Evolutionary conservation across 1,140 invertebrate genomes (phyloP).

Genomic region (Drosophila pachea): DNA sequence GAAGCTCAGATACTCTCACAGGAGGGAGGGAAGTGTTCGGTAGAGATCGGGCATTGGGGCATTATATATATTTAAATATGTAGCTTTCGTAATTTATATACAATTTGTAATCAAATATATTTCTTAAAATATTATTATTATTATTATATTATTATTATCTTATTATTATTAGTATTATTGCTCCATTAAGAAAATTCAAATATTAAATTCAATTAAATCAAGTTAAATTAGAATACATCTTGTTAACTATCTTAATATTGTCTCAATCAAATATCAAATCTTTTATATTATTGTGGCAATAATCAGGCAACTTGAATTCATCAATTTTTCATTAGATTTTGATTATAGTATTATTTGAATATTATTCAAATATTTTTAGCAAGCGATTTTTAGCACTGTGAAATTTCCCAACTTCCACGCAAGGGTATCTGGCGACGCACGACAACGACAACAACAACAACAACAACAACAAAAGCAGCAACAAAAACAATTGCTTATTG

Average conservation of each 20-base stretch:
- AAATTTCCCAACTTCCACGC: background rate
- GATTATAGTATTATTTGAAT: too few relatives aligned
- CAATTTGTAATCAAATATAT: too few relatives aligned
- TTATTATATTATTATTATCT: background rate
- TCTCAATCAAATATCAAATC: background rate
- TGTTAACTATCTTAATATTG: background rate
- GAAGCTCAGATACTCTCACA: constrained; percentile 1
- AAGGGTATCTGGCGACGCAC: constrained; percentile 15
- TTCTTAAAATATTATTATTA: background rate
- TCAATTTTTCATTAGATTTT: too few relatives aligned
- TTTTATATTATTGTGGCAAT: background rate
- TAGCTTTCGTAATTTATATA: too few relatives aligned
- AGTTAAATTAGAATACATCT: background rate
- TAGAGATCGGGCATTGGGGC: too few relatives aligned
- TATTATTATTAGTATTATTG: background rate
- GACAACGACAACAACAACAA: constrained; percentile 10
- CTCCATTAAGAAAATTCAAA: background rate
- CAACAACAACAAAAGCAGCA: constrained; percentile 17
- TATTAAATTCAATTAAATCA: background rate
- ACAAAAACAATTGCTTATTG: constrained; percentile 38
- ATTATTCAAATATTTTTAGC: too few relatives aligned
- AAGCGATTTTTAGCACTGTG: too few relatives aligned
- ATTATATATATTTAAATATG: too few relatives aligned
- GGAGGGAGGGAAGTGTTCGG: too few relatives aligned
- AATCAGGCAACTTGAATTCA: too few relatives aligned